A percentile compares a stretch with the other conserved stretches of the same genome.
These are phyloP conservation scores for Rhinoptilus africanus DNA, from an alignment of 2,113 vertebrate species.

Conservation along the genomic window DNA sequence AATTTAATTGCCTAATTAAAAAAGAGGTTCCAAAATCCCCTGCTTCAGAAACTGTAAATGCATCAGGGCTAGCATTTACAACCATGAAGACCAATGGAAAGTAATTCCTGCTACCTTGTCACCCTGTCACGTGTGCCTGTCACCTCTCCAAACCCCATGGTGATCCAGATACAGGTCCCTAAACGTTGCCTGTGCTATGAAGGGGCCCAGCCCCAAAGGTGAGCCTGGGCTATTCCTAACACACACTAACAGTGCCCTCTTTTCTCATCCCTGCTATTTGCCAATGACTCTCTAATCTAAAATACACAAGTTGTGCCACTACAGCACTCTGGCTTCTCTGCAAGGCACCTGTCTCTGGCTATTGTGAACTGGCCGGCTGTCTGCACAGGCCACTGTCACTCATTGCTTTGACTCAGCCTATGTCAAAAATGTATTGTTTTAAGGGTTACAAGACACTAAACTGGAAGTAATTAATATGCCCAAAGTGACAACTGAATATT, in stretches of 20 bases:
- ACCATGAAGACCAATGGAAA: neutral
- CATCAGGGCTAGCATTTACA: neutral
- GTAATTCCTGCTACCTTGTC: neutral
- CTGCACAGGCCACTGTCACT: neutral
- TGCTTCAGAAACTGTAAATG: slow-evolving; percentile 4
- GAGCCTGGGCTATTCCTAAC: neutral
- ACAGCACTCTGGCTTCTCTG: neutral
- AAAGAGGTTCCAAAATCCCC: neutral
- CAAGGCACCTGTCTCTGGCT: neutral
- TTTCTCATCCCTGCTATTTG: neutral
- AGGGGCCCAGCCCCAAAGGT: neutral
- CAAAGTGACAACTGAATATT: neutral
- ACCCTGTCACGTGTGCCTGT: rapidly evolving
- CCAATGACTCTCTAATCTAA: neutral
- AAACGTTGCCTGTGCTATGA: rapidly evolving
- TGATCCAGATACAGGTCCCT: neutral
- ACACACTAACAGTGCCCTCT: neutral
- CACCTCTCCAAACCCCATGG: neutral
- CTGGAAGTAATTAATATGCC: neutral
- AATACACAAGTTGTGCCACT: neutral
- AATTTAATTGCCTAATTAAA: slow-evolving; percentile 43
- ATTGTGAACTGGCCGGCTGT: neutral
- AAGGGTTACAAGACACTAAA: neutral
- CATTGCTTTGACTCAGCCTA: neutral
- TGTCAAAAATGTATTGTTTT: neutral